Evolutionary conservation across 2,113 vertebrate species (phyloP).

Genomic region (Polypterus bichir): DNA sequence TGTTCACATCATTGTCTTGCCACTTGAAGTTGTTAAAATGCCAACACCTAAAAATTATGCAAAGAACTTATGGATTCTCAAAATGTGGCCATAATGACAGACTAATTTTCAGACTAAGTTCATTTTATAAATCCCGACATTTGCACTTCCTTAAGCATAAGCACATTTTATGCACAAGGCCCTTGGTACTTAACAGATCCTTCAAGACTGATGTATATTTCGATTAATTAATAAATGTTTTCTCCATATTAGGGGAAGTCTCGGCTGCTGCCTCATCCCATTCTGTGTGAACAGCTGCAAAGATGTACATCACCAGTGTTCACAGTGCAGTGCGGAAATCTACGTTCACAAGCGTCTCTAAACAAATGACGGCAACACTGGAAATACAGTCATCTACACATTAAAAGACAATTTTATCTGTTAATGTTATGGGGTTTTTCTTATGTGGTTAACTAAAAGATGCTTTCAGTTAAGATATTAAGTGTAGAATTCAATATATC

Average conservation of each 20-base stretch:
- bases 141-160: too few species aligned
- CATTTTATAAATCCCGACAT: too few species aligned
- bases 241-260: conserved; percentile 33
- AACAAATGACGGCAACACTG: conserved; percentile 32
- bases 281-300: conserved; percentile 50
- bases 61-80: too few species aligned
- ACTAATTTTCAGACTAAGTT: too few species aligned
- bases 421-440: background rate
- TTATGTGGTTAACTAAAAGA: background rate
- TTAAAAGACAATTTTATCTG: too few species aligned
- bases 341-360: conserved; percentile 47
- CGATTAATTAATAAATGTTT: background rate
- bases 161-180: background rate
- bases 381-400: too few species aligned
- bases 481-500: background rate
- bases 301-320: conserved; percentile 51
- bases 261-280: conserved; percentile 55
- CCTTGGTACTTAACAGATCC: background rate
- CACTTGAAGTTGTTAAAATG: too few species aligned
- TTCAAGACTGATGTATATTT: background rate
- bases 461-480: background rate
- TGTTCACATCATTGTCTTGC: too few species aligned
- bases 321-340: conserved; percentile 43
- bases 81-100: too few species aligned
- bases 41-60: too few species aligned